Evolutionary conservation across 1,140 invertebrate species (phyloP).

Genomic region (Sinella curviseta): DNA sequence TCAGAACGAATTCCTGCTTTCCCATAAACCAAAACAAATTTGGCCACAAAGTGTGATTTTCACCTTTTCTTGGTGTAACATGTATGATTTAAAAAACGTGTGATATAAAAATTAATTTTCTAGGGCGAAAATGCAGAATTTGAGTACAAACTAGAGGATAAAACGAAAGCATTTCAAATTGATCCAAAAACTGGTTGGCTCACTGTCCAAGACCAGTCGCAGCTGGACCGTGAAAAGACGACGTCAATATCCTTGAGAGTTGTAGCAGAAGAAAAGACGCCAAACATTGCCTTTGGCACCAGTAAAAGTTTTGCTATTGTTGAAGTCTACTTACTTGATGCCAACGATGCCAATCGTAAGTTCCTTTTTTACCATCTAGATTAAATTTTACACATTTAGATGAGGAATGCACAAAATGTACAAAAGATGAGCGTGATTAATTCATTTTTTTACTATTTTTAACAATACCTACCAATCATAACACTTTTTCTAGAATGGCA

Average conservation of each 20-base stretch:
- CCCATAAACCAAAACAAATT: constrained; percentile 2
- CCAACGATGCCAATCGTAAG: constrained; percentile 77
- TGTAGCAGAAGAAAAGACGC: constrained; percentile 71
- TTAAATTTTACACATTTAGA: constrained; percentile 52
- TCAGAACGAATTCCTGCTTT: too few species aligned
- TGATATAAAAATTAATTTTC: neutral
- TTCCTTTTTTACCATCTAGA: constrained; percentile 74
- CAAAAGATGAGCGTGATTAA: neutral
- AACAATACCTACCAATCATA: too few species aligned
- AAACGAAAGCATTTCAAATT: constrained; percentile 73
- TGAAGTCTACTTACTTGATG: constrained; percentile 77
- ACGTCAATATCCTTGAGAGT: constrained; percentile 70
- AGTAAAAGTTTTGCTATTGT: constrained; percentile 69
- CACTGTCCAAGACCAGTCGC: constrained; percentile 73
- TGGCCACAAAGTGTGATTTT: neutral
- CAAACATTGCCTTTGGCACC: constrained; percentile 59
- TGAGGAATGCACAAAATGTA: neutral
- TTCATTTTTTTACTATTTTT: too few species aligned
- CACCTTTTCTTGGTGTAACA: too few species aligned
- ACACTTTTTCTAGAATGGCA: too few species aligned
- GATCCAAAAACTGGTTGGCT: constrained; percentile 79
- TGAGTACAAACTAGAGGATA: constrained; percentile 73
- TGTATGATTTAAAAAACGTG: too few species aligned
- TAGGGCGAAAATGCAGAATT: constrained; percentile 80
- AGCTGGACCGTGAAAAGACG: constrained; percentile 75